Conservation (phyloP, 2,113 vertebrate genomes). For the Phaethon lepturus region DNA sequence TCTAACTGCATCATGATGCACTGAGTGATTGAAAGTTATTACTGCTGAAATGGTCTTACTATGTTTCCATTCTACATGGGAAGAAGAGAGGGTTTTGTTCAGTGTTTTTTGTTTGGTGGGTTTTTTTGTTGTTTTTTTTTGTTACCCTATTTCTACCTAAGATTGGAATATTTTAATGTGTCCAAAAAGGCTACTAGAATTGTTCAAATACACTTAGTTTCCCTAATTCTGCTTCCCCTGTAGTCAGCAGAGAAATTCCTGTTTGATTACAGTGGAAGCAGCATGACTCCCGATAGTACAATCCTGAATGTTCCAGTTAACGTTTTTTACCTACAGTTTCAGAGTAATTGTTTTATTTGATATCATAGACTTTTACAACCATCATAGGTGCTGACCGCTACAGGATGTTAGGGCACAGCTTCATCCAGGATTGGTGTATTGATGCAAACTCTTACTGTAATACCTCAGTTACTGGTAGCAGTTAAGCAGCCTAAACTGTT, state of each 20-base stretch:
- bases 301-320: background rate
- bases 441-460: background rate
- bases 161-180: background rate
- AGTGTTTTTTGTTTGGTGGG: too few relatives aligned
- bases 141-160: background rate
- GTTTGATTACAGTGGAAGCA: background rate
- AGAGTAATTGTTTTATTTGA: background rate
- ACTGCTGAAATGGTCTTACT: background rate
- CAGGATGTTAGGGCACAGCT: background rate
- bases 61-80: rapidly evolving
- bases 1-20: background rate
- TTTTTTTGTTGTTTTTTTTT: too few relatives aligned
- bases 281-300: background rate
- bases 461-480: background rate
- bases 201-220: background rate
- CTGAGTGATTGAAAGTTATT: background rate
- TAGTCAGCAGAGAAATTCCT: background rate
- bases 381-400: background rate
- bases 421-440: background rate
- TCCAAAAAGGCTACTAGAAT: background rate
- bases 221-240: background rate
- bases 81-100: background rate
- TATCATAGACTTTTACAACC: background rate
- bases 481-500: background rate
- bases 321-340: background rate